phyloP scores from a whole-genome alignment of 2,797 vertebrate species.

The Coregonus ussuriensis region DNA sequence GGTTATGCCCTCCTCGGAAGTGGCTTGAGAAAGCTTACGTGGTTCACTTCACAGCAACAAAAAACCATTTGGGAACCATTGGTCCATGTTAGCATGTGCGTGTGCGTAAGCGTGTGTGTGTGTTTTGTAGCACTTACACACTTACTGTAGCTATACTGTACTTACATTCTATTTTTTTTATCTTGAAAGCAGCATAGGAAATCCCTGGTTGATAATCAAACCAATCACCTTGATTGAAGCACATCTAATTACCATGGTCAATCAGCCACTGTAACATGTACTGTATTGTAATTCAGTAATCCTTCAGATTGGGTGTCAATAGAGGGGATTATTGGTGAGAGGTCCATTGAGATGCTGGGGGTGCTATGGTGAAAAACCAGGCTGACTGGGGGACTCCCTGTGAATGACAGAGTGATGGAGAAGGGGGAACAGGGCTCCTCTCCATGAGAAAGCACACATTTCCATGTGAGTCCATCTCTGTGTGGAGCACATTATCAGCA shows the following conservation, averaged over 20 bases:
- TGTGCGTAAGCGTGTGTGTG: slow-evolving; percentile 1
- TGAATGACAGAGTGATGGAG: slow-evolving; percentile 27
- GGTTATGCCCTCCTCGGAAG: slow-evolving; percentile 13
- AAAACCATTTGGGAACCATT: background rate
- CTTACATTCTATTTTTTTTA: no score
- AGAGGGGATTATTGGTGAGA: slow-evolving; percentile 36
- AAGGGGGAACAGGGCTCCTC: slow-evolving; percentile 28
- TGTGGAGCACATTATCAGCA: slow-evolving; percentile 60
- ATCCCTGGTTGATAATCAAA: slow-evolving; percentile 32
- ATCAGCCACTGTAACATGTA: background rate
- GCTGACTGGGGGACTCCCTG: slow-evolving; percentile 32
- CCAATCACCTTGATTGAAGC: slow-evolving; percentile 50
- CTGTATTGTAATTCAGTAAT: slow-evolving; percentile 36
- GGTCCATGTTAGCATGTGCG: background rate
- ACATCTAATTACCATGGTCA: slow-evolving; percentile 20
- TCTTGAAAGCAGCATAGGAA: background rate
- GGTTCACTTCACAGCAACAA: background rate
- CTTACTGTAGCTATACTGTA: background rate
- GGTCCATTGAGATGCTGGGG: slow-evolving; percentile 61
- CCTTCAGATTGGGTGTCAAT: slow-evolving; percentile 39
- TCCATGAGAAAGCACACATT: slow-evolving; percentile 66
- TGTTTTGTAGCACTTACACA: background rate
- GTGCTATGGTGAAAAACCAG: slow-evolving; percentile 40
- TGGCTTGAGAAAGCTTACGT: slow-evolving; percentile 1
- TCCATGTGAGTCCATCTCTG: slow-evolving; percentile 61